Evolutionary conservation across 2,797 vertebrate species (phyloP), one percentile per base, ranked within the genome.

Genomic region (Apogon talboti): DNA sequence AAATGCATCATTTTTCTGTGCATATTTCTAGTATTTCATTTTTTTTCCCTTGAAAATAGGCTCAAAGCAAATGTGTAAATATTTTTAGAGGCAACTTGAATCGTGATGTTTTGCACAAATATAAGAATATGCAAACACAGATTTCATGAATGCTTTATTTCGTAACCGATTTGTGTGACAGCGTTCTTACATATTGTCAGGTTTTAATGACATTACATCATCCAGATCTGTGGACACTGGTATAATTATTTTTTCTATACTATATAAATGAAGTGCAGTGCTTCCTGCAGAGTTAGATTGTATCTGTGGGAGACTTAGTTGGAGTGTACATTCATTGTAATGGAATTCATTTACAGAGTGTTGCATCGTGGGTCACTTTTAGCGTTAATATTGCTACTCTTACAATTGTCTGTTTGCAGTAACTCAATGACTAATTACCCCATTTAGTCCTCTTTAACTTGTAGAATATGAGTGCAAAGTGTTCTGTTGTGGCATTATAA

Each of bases 81-180:
- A 57, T 37, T 51, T 59, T 7, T 45, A 6, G 43, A 58, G 57
- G 51, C 40, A 57, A 42, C 33, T 8, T 1, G 37, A 11, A 61
- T 53, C 19, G 6, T 7, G 40, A 15, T 51, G 11, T 71, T 42
- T 19, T 58, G 28, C 33, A 28, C 21, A 54, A 51, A 63, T 15
- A 35, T 10, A 9, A 35, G 7, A 35, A 35, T 10, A 35, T 35
- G 0, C 33, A 35, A 1, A 13, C 9, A 10, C 35, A 56, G 35
- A 35, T 54, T 42, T 58, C n/a, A 50, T 57, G 44, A 21, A 47
- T 21, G 14, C 6, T 19, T 19, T n/a, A 58, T 54, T 64, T 40
- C 6, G 18, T 2, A 11, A 33, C 44, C 68, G 35, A 78, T 66
- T 75, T 40, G 18, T 24, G 52, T 49, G 19, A 47, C 30, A 13